Conservation (phyloP, 2,113 vertebrate species). For the Tetrao urogallus region DNA sequence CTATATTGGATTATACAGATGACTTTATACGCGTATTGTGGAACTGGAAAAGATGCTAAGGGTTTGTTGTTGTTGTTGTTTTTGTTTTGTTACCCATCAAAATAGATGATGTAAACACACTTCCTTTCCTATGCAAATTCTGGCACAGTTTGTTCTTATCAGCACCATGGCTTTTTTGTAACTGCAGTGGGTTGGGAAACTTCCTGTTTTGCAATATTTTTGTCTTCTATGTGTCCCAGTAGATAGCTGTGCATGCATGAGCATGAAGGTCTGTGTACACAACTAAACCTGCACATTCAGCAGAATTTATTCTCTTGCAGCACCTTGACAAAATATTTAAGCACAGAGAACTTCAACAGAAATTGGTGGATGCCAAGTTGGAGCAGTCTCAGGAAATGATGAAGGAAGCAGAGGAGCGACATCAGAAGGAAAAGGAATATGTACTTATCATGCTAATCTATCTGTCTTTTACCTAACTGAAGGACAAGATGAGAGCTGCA, state of each 20-base stretch:
- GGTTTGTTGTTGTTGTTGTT: neutral
- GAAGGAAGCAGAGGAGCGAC: conserved; percentile 87
- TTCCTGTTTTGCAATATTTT: conserved; percentile 3
- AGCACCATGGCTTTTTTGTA: neutral
- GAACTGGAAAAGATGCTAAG: neutral
- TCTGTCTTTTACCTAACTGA: neutral
- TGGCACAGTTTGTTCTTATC: neutral
- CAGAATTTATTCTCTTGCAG: conserved; percentile 74
- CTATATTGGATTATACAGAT: neutral
- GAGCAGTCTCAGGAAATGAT: conserved; percentile 90
- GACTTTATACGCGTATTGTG: neutral
- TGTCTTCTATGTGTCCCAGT: neutral
- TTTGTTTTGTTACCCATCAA: neutral
- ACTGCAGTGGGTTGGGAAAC: neutral
- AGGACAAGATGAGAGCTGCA: neutral
- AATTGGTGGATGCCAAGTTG: conserved; percentile 91
- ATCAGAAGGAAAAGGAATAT: conserved; percentile 95
- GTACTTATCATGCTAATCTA: conserved; percentile 76
- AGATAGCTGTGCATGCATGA: neutral
- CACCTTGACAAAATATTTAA: conserved; percentile 95
- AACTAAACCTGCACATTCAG: neutral
- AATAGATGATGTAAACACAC: neutral
- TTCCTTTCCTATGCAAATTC: conserved; percentile 1
- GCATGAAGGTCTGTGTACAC: neutral
- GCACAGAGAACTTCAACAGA: conserved; percentile 92